Conservation (phyloP, 92 coral and sea anemone species). For the Phenganax stokvisi region DNA sequence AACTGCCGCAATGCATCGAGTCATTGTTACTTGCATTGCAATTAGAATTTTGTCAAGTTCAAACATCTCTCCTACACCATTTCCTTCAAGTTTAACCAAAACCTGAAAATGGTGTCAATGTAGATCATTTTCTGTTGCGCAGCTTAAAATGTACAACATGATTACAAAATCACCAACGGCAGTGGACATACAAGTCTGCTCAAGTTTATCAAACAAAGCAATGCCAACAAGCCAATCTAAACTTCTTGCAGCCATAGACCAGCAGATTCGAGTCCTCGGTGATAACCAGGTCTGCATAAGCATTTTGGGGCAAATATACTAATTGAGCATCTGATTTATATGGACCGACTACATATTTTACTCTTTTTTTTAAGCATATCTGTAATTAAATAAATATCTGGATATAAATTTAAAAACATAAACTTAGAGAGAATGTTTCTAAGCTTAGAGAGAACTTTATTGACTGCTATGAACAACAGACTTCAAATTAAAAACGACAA, state of each 20-base stretch:
- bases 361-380: constrained; percentile 13
- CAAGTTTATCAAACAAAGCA: no score
- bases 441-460: not conserved
- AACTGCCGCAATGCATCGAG: constrained; percentile 56
- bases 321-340: constrained; percentile 58
- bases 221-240: not conserved
- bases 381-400: not conserved
- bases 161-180: no score
- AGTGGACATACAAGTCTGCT: no score
- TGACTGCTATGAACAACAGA: not conserved
- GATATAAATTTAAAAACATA: no score
- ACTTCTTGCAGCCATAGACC: constrained; percentile 55
- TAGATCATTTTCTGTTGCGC: not conserved
- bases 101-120: constrained; percentile 25
- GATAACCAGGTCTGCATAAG: constrained; percentile 48
- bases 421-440: no score
- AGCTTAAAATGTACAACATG: no score
- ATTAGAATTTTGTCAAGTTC: constrained; percentile 29
- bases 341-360: constrained; percentile 44
- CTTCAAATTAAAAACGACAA: not conserved
- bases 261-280: constrained; percentile 59
- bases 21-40: constrained; percentile 41
- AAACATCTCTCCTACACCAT: constrained; percentile 50
- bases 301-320: constrained; percentile 37
- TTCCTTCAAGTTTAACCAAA: constrained; percentile 42